Evolutionary conservation across 2,888 invertebrate genomes (phyloP), one percentile per base, ranked within the genome.

Genomic region (Xestia c-nigrum): DNA sequence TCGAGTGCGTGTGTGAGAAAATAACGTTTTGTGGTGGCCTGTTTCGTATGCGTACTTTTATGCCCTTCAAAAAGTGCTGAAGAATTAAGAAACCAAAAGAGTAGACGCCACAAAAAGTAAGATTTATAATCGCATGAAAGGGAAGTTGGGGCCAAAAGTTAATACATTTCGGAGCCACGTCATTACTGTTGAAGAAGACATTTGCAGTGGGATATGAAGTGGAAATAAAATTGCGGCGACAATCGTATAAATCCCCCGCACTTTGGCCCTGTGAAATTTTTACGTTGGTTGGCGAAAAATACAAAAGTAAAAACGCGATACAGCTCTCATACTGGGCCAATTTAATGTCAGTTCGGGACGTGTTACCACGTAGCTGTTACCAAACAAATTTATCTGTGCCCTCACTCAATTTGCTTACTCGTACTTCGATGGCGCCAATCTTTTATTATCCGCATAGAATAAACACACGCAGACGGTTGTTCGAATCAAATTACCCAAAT

Each of bases 321-420:
- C 86, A 84, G 76, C 80, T 83, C 81, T 89, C 84, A 87, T 87
- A 83, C 80, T 81, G 84, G 85, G 86, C 84, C 89, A 91, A 90
- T 93, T 93, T 91, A 89, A 91, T 89, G 90, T 87, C 87, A 85
- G 87, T 89, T 80, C 76, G 79, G 84, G 82, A 91, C 90, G 92
- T 92, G 92, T 88, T 90, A 89, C 89, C 91, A 92, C 93, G 92
- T 92, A 91, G 87, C 89, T 86, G 85, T 91, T 90, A 89, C 90
- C 91, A 94, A 94, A 94, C 92, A 93, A 93, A 94, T 94, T 92
- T 93, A 91, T 94, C 91, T 92, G 91, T 90, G 86, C 89, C 90
- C 90, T 90, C 88, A 86, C 90, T 90, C 90, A 91, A 92, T 94
- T 93, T 93, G 93, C 91, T 94, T 92, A 91, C 88, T 88, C 89